Conservation (phyloP, 2,113 vertebrate species). For the Gallinago paraguaiae region DNA sequence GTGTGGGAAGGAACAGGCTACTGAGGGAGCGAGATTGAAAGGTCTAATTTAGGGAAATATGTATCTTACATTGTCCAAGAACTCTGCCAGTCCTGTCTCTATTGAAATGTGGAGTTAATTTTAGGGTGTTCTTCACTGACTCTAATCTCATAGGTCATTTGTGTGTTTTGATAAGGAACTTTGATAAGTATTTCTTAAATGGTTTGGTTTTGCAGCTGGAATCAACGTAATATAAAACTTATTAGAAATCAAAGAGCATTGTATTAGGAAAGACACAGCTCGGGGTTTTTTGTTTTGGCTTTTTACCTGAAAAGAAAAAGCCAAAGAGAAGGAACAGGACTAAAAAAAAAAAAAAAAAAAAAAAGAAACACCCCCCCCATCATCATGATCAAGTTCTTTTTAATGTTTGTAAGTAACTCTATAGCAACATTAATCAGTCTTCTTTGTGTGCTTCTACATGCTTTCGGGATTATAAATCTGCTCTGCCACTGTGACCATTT, state of each 20-base stretch:
- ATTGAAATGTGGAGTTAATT: neutral
- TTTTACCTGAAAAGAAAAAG: neutral
- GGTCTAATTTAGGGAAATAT: neutral
- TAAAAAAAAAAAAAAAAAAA: neutral
- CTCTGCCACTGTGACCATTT: neutral
- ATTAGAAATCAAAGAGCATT: neutral
- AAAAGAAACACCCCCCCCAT: too few species aligned
- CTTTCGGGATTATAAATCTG: neutral
- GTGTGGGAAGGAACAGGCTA: neutral
- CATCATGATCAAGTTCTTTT: neutral
- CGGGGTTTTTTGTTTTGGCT: neutral
- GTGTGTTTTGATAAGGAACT: neutral
- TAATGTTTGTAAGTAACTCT: neutral
- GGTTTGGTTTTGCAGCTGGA: neutral
- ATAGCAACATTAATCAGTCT: neutral
- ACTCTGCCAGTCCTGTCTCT: neutral
- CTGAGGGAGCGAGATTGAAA: neutral
- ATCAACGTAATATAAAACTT: neutral
- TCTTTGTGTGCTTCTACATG: neutral
- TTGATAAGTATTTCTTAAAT: neutral
- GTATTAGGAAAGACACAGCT: neutral
- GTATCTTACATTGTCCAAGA: neutral
- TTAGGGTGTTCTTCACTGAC: neutral
- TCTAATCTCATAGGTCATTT: neutral
- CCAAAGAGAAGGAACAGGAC: neutral